phyloP scores from a whole-genome alignment of 1,140 invertebrate species.

The Mamestra configurata region DNA sequence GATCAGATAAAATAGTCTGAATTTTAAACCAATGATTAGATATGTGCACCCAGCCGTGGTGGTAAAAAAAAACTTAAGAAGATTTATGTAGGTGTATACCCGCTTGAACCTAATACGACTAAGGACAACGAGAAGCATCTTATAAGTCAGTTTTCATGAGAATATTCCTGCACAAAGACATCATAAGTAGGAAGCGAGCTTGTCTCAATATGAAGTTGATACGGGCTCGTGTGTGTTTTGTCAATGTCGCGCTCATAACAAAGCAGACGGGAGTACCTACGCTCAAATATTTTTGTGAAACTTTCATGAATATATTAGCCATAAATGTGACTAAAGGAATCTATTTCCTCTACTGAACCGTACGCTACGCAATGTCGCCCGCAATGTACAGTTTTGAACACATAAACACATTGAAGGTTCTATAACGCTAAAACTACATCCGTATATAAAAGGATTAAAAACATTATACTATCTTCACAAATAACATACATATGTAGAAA shows the following conservation, averaged over 20 bases:
- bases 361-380: neutral
- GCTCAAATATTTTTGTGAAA: slow-evolving; percentile 85
- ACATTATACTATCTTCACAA: neutral
- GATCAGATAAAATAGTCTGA: neutral
- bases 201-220: slow-evolving; percentile 58
- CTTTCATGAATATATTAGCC: slow-evolving; percentile 87
- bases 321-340: slow-evolving; percentile 87
- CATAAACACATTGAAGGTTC: neutral
- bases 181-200: slow-evolving; percentile 50
- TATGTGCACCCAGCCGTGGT: neutral
- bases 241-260: slow-evolving; percentile 74
- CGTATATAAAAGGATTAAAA: neutral
- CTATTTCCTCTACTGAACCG: slow-evolving; percentile 75
- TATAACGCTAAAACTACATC: neutral
- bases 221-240: slow-evolving; percentile 62
- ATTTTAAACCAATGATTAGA: neutral
- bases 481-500: neutral
- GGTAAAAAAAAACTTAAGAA: neutral
- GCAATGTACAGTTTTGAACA: slow-evolving; percentile 15
- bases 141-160: slow-evolving; percentile 23
- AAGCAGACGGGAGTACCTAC: slow-evolving; percentile 72
- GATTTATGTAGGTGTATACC: neutral
- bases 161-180: slow-evolving; percentile 25
- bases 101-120: neutral
- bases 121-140: slow-evolving; percentile 12